phyloP scores from a whole-genome alignment of 2,888 invertebrate genomes.

The Mythimna impura region DNA sequence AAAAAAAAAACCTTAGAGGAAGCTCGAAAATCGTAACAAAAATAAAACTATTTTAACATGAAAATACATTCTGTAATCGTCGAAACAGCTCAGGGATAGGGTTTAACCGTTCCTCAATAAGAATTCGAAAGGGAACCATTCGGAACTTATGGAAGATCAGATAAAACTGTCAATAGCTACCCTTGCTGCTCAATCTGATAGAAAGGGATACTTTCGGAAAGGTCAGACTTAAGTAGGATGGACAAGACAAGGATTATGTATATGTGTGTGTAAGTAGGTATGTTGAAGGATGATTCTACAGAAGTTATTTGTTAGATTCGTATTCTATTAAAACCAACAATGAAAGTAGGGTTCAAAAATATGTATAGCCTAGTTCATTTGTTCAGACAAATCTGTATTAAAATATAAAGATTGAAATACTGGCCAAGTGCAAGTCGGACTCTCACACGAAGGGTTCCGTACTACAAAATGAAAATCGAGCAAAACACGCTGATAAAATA shows the following conservation, averaged over 20 bases:
- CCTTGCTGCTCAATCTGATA: constrained; percentile 70
- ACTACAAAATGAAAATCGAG: too few species aligned
- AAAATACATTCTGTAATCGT: constrained; percentile 49
- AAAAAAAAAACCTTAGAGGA: not conserved
- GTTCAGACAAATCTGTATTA: too few species aligned
- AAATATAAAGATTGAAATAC: too few species aligned
- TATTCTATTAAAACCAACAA: too few species aligned
- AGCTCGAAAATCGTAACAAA: not conserved
- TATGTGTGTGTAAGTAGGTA: not conserved
- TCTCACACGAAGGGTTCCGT: too few species aligned
- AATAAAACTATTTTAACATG: constrained; percentile 32
- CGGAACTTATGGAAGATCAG: constrained; percentile 72
- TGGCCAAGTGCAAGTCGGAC: too few species aligned
- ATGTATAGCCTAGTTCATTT: too few species aligned
- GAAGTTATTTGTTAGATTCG: too few species aligned
- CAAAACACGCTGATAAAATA: too few species aligned
- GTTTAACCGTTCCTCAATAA: constrained; percentile 62
- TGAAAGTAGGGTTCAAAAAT: too few species aligned
- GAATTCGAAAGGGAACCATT: constrained; percentile 66
- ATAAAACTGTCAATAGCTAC: constrained; percentile 74
- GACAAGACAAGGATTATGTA: constrained; percentile 36
- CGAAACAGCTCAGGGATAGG: constrained; percentile 52
- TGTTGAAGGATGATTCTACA: not conserved
- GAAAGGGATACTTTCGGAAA: constrained; percentile 61
- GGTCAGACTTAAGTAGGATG: constrained; percentile 54